These are phyloP conservation scores for Scartelaos histophorus DNA, from an alignment of 2,113 vertebrate genomes.

Conservation along the genomic window DNA sequence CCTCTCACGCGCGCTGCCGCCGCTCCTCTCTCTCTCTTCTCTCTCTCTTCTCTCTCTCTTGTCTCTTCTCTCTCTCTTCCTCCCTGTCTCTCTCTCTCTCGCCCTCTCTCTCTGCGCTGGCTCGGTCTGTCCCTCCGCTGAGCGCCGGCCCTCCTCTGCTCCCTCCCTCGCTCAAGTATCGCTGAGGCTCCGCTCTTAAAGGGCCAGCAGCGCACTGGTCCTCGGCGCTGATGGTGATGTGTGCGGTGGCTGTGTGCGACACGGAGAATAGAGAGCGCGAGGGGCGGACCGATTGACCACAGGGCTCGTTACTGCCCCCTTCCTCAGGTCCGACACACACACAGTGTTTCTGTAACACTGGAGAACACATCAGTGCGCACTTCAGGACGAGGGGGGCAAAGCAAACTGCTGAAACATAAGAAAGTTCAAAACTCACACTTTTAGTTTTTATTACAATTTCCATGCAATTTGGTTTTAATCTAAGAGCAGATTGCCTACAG, in stretches of 20 bases:
- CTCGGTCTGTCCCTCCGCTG: conserved; percentile 75
- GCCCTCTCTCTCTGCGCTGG: conserved; percentile 57
- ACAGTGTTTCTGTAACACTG: background rate
- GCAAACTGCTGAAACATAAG: background rate
- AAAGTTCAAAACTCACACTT: background rate
- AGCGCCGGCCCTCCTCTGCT: conserved; percentile 35
- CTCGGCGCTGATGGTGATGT: background rate
- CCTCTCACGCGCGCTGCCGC: conserved; percentile 86
- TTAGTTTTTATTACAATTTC: too few relatives aligned
- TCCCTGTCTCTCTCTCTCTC: conserved; percentile 61
- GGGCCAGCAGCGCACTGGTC: conserved; percentile 79
- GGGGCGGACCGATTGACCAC: conserved; percentile 61
- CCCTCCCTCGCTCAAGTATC: conserved; percentile 77
- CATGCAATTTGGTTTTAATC: too few relatives aligned
- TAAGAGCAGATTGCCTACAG: too few relatives aligned
- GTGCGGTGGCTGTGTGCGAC: conserved; percentile 16
- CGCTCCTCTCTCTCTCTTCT: conserved; percentile 64
- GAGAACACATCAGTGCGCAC: conserved; percentile 13
- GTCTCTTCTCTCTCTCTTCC: conserved; percentile 59
- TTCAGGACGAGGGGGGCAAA: conserved; percentile 28
- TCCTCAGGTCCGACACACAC: conserved; percentile 30
- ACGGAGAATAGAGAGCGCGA: conserved; percentile 6
- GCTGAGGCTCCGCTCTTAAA: conserved; percentile 93
- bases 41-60: conserved; percentile 60
- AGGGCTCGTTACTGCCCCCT: conserved; percentile 61